Evolutionary conservation across 2,797 vertebrate genomes (phyloP), one percentile per base, ranked within the genome.

Genomic region (Delichon dasypus): DNA sequence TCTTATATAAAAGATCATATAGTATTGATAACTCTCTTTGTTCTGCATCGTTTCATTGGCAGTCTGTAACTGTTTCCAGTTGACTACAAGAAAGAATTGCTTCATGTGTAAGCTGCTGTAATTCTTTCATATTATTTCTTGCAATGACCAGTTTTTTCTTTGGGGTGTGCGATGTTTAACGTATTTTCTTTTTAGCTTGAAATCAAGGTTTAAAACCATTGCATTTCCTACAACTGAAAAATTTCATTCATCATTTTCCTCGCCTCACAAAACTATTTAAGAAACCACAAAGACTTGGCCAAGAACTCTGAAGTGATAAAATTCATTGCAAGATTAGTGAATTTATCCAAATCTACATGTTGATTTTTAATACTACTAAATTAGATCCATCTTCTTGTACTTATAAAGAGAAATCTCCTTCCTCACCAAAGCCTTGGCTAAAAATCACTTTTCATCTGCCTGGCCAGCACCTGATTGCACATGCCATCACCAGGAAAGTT

Each of bases 311-410:
- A 64, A 84, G 89, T 77, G 7, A 79, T 87, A 74, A 67, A 86
- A 91, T 62, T 51, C n/a, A 29, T 67, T 74, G 85, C 21, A 34
- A 79, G 85, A 77, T 87, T 57, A 94, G 57, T 81, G 77, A 86
- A 64, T 87, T 94, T 90, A 87, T 71, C 72, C 38, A 85, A 93
- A 87, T 80, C 80, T 94, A 42, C 55, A 32, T 89, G 80, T 74
- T 95, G 83, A 71, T 93, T 96, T 95, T 94, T 87, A 89, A 68
- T 81, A 44, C 36, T 47, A 4, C 34, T 61, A 55, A 90, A 90
- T 91, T 82, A 85, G 57, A 90, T 90, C 75, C 58, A 80, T 76
- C 80, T 89, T 88, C 76, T 66, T 79, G 8, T 61, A 44, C 91
- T 93, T 83, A 55, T 61, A 48, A 71, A 74, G 80, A 71, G 71